Base-by-base conservation (phyloP, 2,113 vertebrate genomes). In the Thalassarche chlororhynchos region DNA sequence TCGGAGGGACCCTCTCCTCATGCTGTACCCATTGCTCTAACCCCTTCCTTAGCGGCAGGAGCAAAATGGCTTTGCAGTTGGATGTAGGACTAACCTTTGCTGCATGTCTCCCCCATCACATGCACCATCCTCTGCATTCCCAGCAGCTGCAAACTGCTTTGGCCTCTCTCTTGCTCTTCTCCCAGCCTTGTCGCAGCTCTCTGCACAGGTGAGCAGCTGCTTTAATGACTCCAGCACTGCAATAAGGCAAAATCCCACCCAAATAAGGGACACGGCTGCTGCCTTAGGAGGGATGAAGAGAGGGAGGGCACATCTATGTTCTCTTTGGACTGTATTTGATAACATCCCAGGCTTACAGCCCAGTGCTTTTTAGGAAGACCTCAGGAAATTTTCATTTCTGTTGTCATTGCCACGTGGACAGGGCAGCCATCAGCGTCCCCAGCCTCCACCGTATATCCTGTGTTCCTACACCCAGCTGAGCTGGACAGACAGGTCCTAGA, bases 11-110 rank as follows among this genome's bases (percentile, higher is more conserved):
- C 14, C 4, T 61, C 8, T 86, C 9, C 51, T 66, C 46, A 6
- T 29, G 46, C 36, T 1, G 0, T 57, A 32, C 25, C 21, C 44
- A 9, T 17, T 36, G n/a, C 29, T 70, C 28, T 32, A 60, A 46
- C 40, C 10, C 32, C 6, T 60, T 76, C 58, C 49, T 49, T 5
- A 12, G 17, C 11, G 32, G 42, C 31, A 60, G 72, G 24, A 72
- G n/a, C 20, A 69, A 49, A 84, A 68, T 13, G 31, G 6, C 21
- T 74, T 69, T 90, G 78, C 54, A 65, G 5, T 5, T 38, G 42
- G 14, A 51, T 0, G 0, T 13, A 46, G 54, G 21, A 46, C 24
- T 69, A 60, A 36, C 5, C 3, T 40, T 52, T 51, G 15, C 2
- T 64, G 20, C 14, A 9, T 5, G 6, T 40, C 10, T 68, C 34